A percentile compares a stretch with the other conserved stretches of the same genome.
phyloP scores from a whole-genome alignment of 2,888 invertebrate species.

The Vandiemenella viatica region DNA sequence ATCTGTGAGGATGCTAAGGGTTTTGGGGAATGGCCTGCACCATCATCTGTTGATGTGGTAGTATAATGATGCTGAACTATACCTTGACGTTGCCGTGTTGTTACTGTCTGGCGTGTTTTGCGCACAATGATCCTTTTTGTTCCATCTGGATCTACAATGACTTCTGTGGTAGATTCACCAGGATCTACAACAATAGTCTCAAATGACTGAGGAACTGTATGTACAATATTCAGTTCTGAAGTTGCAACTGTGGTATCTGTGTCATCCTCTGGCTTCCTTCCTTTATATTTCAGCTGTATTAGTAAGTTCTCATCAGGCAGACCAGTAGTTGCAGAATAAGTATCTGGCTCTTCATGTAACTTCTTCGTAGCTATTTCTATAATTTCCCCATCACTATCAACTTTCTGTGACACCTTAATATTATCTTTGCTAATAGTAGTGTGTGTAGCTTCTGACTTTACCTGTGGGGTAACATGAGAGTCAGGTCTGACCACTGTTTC shows the following conservation, averaged over 20 bases:
- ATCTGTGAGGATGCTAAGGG: slow-evolving; percentile 43
- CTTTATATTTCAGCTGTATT: slow-evolving; percentile 57
- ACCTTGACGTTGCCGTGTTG: slow-evolving; percentile 42
- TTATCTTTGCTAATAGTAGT: slow-evolving; percentile 35
- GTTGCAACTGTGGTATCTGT: slow-evolving; percentile 27
- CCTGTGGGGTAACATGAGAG: background rate
- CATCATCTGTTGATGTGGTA: slow-evolving; percentile 24
- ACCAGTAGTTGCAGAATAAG: slow-evolving; percentile 20
- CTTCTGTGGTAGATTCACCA: slow-evolving; percentile 67
- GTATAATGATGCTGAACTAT: slow-evolving; percentile 35
- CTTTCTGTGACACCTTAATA: slow-evolving; percentile 48
- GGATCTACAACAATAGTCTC: slow-evolving; percentile 71
- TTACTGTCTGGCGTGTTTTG: slow-evolving; percentile 51
- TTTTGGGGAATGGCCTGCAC: slow-evolving; percentile 4
- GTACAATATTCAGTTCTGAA: slow-evolving; percentile 54
- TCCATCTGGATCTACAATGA: slow-evolving; percentile 66
- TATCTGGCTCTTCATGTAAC: slow-evolving; percentile 29
- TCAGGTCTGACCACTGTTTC: no score
- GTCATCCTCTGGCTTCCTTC: background rate
- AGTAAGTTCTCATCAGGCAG: slow-evolving; percentile 31
- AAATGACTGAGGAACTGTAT: slow-evolving; percentile 57
- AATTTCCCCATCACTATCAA: slow-evolving; percentile 48
- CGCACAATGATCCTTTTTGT: slow-evolving; percentile 64
- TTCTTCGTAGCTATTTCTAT: slow-evolving; percentile 51
- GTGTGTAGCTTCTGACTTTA: background rate